These are phyloP conservation scores for Pristionchus maxplancki DNA, from an alignment of 2,888 invertebrate genomes.

Conservation along the genomic window DNA sequence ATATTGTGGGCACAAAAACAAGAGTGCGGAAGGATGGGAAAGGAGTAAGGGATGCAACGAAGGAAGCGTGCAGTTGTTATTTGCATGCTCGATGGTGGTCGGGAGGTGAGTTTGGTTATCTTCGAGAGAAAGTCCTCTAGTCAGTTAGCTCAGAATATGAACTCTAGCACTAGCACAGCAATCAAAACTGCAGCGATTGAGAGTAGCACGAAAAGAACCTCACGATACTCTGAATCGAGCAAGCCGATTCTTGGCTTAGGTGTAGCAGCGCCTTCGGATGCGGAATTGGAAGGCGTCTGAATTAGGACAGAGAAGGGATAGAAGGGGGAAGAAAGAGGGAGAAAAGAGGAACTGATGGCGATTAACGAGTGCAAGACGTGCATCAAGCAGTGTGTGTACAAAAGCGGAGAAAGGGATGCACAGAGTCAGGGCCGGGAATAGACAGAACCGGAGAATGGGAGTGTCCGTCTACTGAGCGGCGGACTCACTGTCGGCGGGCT, in stretches of 20 bases:
- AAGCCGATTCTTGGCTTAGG: constrained; percentile 20
- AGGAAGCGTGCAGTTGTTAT: neutral
- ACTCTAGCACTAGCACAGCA: constrained; percentile 39
- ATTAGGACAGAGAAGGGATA: constrained; percentile 29
- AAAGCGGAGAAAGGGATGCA: constrained; percentile 24
- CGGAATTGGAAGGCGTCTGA: constrained; percentile 45
- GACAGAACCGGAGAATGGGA: neutral
- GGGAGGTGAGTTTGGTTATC: neutral
- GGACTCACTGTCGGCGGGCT: constrained; percentile 42
- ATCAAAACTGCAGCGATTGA: constrained; percentile 24
- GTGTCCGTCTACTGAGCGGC: constrained; percentile 21
- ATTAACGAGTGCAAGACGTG: neutral
- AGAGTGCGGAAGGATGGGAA: neutral
- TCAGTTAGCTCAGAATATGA: constrained; percentile 22
- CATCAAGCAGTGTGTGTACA: constrained; percentile 40
- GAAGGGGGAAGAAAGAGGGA: neutral
- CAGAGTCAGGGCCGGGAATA: constrained; percentile 3
- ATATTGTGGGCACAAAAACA: neutral
- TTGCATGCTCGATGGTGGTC: neutral
- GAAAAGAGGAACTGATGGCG: neutral
- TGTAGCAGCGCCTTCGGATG: constrained; percentile 23
- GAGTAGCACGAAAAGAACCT: constrained; percentile 37
- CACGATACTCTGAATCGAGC: constrained; percentile 20
- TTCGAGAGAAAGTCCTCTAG: neutral
- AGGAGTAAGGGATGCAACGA: neutral